Conservation (phyloP, 2,888 invertebrate species). For the Temnothorax unifasciatus region DNA sequence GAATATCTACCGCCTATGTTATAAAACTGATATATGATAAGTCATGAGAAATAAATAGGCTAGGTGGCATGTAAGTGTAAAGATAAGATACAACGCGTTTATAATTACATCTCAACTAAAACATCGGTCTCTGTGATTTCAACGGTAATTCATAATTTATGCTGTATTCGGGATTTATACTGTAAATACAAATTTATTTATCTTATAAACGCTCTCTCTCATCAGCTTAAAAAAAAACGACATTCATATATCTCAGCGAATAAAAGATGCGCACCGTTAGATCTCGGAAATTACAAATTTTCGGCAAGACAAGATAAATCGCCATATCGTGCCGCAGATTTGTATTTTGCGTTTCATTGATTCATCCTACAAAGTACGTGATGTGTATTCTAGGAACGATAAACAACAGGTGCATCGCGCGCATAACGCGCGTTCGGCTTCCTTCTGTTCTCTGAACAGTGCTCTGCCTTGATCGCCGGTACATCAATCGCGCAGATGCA, state of each 20-base stretch:
- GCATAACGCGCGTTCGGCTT: neutral
- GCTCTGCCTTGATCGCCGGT: constrained; percentile 36
- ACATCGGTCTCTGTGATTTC: neutral
- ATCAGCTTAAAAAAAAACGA: neutral
- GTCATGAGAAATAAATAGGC: constrained; percentile 8
- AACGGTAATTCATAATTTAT: neutral
- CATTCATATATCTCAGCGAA: neutral
- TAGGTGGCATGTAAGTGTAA: neutral
- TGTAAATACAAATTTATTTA: constrained; percentile 1
- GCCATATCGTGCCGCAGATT: neutral
- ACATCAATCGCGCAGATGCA: constrained; percentile 45
- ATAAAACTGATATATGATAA: constrained; percentile 24
- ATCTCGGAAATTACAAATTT: neutral
- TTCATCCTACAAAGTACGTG: neutral
- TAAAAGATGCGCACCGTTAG: neutral
- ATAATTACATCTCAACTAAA: constrained; percentile 1
- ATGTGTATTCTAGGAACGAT: neutral
- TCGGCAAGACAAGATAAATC: neutral
- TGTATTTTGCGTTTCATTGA: neutral
- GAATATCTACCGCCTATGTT: constrained; percentile 32
- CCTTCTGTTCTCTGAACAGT: neutral
- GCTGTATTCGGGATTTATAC: neutral
- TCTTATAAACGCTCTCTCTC: neutral
- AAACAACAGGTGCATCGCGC: constrained; percentile 1
- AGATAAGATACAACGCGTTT: neutral